Conservation (phyloP, 2,113 vertebrate genomes). For the Sceloporus tristichus region DNA sequence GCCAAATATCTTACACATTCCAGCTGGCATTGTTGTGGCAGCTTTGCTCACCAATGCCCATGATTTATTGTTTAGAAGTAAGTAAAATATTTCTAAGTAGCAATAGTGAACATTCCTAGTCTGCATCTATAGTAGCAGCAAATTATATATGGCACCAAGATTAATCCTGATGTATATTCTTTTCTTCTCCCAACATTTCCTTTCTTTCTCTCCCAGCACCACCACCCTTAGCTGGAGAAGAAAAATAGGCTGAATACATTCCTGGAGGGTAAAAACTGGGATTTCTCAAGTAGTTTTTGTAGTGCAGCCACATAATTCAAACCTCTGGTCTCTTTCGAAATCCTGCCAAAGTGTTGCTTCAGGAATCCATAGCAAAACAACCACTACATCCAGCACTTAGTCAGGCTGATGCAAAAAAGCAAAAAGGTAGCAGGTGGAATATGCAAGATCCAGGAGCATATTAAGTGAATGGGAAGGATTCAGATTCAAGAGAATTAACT, state of each 20-base stretch:
- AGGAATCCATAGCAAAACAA: not conserved
- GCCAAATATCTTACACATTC: slow-evolving; percentile 60
- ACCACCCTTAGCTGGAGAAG: not conserved
- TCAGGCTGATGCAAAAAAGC: not conserved
- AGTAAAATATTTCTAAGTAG: slow-evolving; percentile 26
- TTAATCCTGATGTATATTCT: not conserved
- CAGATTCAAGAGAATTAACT: not conserved
- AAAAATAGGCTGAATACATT: slow-evolving; percentile 7
- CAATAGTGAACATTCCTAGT: slow-evolving; percentile 1
- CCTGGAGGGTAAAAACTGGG: not conserved
- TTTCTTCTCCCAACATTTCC: not conserved
- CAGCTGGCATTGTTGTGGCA: slow-evolving; percentile 42
- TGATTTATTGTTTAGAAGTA: slow-evolving; percentile 52
- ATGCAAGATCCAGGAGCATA: not conserved
- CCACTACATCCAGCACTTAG: not conserved
- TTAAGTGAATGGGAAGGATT: not conserved
- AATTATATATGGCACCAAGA: slow-evolving; percentile 2
- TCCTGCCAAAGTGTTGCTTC: too few relatives aligned
- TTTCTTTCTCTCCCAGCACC: not conserved
- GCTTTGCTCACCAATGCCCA: slow-evolving; percentile 40
- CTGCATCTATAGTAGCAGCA: slow-evolving; percentile 11
- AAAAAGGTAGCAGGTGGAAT: not conserved
- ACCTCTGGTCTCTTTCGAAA: not conserved
- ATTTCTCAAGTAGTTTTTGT: not conserved
- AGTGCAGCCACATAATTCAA: not conserved